These are phyloP conservation scores for Sebastes minor DNA, from an alignment of 2,797 vertebrate species.

Conservation along the genomic window DNA sequence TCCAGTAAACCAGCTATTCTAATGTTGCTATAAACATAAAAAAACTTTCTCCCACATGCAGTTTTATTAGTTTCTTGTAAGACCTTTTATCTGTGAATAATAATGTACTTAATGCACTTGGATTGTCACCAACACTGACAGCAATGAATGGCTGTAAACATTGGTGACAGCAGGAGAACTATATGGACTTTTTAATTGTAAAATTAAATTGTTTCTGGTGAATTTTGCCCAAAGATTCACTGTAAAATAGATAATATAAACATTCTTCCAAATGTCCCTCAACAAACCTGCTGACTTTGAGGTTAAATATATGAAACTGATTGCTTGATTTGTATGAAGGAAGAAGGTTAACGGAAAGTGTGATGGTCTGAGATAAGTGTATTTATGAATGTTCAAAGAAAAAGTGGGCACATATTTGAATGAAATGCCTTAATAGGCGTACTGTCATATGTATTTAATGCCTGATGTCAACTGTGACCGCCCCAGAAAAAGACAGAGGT, in stretches of 20 bases:
- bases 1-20: conserved; percentile 30
- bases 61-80: conserved; percentile 38
- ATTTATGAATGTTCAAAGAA: conserved; percentile 25
- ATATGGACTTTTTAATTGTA: conserved; percentile 17
- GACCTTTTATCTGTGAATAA: conserved; percentile 61
- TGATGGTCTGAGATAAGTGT: conserved; percentile 70
- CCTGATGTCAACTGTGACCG: conserved; percentile 35
- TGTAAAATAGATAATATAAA: conserved; percentile 43
- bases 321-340: conserved; percentile 48
- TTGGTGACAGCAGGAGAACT: conserved; percentile 26
- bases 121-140: conserved; percentile 38
- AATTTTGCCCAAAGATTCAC: conserved; percentile 46
- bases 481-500: conserved; percentile 41
- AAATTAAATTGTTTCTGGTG: conserved; percentile 18
- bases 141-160: conserved; percentile 35
- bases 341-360: conserved; percentile 37
- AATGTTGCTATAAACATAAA: conserved; percentile 10
- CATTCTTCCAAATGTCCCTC: conserved; percentile 37
- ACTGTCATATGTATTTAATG: conserved; percentile 8
- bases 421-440: background rate
- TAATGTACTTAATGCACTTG: conserved; percentile 65
- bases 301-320: conserved; percentile 25
- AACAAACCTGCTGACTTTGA: conserved; percentile 35
- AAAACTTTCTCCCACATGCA: background rate
- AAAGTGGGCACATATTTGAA: conserved; percentile 17